Conservation (phyloP, 2,113 vertebrate species). For the Hystrix cristata region DNA sequence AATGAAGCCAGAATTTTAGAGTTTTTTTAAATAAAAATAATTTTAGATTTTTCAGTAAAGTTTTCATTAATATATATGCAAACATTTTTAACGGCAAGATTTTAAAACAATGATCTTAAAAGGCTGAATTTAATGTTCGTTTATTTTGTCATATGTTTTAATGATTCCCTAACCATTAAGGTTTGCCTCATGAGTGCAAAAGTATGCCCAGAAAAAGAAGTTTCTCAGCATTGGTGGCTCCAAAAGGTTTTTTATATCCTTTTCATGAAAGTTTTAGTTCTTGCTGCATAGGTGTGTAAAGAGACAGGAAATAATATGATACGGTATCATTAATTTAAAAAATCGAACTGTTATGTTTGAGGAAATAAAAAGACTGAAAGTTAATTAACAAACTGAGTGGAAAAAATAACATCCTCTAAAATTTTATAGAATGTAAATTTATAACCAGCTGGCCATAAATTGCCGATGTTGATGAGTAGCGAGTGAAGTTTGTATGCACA, state of each 20-base stretch:
- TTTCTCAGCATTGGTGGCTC: constrained; percentile 73
- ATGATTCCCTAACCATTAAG: constrained; percentile 34
- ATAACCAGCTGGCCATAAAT: constrained; percentile 98
- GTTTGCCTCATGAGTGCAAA: constrained; percentile 78
- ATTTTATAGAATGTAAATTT: constrained; percentile 92
- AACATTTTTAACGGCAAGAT: constrained; percentile 62
- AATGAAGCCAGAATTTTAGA: constrained; percentile 70
- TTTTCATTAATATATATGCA: constrained; percentile 5
- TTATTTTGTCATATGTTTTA: constrained; percentile 80
- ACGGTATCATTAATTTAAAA: constrained; percentile 87
- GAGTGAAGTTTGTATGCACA: constrained; percentile 91
- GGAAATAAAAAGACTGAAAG: constrained; percentile 91
- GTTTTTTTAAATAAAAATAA: constrained; percentile 74
- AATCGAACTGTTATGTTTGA: constrained; percentile 88
- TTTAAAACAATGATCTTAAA: constrained; percentile 75
- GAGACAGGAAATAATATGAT: constrained; percentile 88
- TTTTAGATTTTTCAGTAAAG: constrained; percentile 66
- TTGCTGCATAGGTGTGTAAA: constrained; percentile 82
- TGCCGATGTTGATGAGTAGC: constrained; percentile 91
- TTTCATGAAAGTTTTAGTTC: constrained; percentile 86
- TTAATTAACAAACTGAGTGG: constrained; percentile 92
- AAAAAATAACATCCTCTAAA: constrained; percentile 93
- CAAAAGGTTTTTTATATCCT: constrained; percentile 81
- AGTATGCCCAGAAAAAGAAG: constrained; percentile 70
- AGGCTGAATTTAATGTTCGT: constrained; percentile 75